Evolutionary conservation across 2,797 vertebrate species (phyloP), one percentile per base, ranked within the genome.

Genomic region (Crenichthys baileyi): DNA sequence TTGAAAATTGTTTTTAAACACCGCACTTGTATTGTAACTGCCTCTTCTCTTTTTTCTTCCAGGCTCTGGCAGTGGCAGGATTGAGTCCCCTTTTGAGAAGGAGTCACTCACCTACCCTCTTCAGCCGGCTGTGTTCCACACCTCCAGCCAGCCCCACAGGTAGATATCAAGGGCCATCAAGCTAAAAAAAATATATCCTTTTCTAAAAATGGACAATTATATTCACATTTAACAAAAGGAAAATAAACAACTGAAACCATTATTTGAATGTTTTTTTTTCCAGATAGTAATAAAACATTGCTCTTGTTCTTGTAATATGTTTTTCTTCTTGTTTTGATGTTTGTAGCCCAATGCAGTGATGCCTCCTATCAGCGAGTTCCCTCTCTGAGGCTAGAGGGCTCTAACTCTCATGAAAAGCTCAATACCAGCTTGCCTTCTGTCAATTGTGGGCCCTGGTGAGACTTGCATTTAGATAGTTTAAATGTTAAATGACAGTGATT

Each of bases 391-490:
- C 91, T 97, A 80, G 97, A 99, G 31, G 94, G 96, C 68, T 85
- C 95, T 0, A 96, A 95, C 78, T 98, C 97, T 87, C 96, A 94
- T 12, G 97, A 98, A 94, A 99, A 99, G 94, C 96, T 99, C 91
- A 98, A 99, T 93, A 97, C 96, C 95, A 99, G 98, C 94, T 95
- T 98, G 92, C 98, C 98, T 0, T 98, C 98, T 0, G 94, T 99
- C 77, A 97, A 97, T 95, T 98, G 97, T 86, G 91, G 96, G 84
- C 95, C 97, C 70, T 97, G 94, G 93, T 95, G 78, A 87, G 92
- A 76, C 48, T 5, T 44, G 12, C 55, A 75, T 24, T n/a, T 36
- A 53, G 16, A n/a, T 8, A 74, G 31, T 39, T 65, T 65, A 18
- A 36, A 65, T 36, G 18, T 36, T 13, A 68, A 24, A 68, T 44